Percentiles rank a stretch among this genome's conserved stretches.
Evolutionary conservation across 1,140 invertebrate genomes (phyloP).

Genomic region (Drosophila prosaltans): DNA sequence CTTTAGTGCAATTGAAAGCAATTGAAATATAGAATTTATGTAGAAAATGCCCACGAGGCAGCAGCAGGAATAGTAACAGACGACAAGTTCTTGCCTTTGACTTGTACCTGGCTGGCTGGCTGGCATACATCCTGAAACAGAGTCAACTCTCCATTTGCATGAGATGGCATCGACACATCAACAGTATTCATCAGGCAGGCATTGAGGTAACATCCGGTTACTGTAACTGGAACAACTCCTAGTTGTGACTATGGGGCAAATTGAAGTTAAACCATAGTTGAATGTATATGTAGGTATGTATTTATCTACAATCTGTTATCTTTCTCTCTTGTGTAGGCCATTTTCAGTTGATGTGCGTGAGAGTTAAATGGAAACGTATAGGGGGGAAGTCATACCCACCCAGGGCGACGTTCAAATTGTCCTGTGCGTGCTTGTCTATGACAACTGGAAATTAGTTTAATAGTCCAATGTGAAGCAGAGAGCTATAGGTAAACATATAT

Average conservation of each 20-base stretch:
- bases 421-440: constrained; percentile 71
- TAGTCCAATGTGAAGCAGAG: constrained; percentile 59
- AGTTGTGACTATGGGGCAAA: constrained; percentile 28
- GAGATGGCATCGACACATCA: constrained; percentile 30
- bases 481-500: constrained; percentile 57
- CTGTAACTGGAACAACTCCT: constrained; percentile 29
- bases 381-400: neutral
- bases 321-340: neutral
- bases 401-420: constrained; percentile 1
- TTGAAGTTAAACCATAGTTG: constrained; percentile 53
- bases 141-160: constrained; percentile 78
- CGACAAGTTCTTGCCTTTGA: neutral
- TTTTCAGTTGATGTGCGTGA: constrained; percentile 33
- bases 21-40: constrained; percentile 79
- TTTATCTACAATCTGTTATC: constrained; percentile 1
- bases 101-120: constrained; percentile 8
- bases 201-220: constrained; percentile 34
- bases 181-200: constrained; percentile 56
- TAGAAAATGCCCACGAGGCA: constrained; percentile 74
- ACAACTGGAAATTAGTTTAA: constrained; percentile 80
- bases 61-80: neutral
- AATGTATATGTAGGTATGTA: neutral
- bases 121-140: constrained; percentile 50
- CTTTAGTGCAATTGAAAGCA: constrained; percentile 75
- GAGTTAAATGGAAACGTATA: too few relatives aligned